Evolutionary conservation across 2,797 vertebrate genomes (phyloP).

Genomic region (Alcedo quadribrachys): DNA sequence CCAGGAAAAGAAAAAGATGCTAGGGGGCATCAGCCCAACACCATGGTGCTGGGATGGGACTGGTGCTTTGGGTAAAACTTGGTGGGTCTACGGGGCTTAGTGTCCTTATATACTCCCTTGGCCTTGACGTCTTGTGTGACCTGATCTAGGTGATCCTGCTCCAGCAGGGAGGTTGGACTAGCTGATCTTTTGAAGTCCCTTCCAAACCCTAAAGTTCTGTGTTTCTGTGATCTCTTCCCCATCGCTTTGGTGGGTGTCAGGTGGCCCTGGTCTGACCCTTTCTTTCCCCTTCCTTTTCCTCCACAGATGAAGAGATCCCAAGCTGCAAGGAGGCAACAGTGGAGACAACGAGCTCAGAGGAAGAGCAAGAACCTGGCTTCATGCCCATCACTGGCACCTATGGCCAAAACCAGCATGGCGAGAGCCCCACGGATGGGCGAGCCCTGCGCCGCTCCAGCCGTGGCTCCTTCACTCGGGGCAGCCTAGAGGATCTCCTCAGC

Average conservation of each 20-base stretch:
- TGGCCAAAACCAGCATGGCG: conserved; percentile 77
- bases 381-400: conserved; percentile 80
- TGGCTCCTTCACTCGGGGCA: conserved; percentile 93
- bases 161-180: too few relatives aligned
- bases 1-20: background rate
- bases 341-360: conserved; percentile 96
- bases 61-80: background rate
- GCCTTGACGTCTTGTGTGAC: background rate
- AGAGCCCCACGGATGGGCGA: conserved; percentile 89
- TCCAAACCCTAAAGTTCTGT: too few relatives aligned
- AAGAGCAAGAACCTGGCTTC: conserved; percentile 90
- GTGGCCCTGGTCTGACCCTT: background rate
- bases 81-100: background rate
- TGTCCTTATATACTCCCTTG: fast-evolving
- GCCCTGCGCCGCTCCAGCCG: conserved; percentile 93
- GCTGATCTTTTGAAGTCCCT: too few relatives aligned
- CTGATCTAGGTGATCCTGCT: too few relatives aligned
- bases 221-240: fast-evolving
- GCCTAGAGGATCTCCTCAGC: conserved; percentile 93
- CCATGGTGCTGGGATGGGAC: fast-evolving
- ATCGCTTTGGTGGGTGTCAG: fast-evolving
- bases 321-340: conserved; percentile 90
- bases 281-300: background rate
- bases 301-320: conserved; percentile 87
- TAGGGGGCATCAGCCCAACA: background rate